Conservation (phyloP, 2,113 vertebrate species). For the Mesitornis unicolor region DNA sequence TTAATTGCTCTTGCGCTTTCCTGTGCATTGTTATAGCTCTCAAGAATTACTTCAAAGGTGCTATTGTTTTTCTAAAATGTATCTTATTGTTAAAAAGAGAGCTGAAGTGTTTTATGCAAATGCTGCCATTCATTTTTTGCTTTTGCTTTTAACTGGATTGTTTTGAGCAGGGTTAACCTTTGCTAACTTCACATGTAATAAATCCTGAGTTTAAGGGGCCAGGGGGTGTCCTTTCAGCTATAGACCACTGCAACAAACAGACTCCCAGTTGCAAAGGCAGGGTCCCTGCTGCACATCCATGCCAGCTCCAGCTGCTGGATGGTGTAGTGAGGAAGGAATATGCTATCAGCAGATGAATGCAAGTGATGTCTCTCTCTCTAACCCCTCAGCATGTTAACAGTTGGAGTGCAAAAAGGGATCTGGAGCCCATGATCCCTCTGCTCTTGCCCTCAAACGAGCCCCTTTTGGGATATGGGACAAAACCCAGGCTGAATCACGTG, state of each 20-base stretch:
- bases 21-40: background rate
- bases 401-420: background rate
- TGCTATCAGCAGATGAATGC: background rate
- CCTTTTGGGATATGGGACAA: background rate
- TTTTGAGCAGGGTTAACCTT: background rate
- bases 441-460: background rate
- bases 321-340: background rate
- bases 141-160: background rate
- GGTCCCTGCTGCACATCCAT: accelerated
- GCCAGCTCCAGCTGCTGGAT: background rate
- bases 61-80: background rate
- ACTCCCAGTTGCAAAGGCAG: background rate
- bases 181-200: background rate
- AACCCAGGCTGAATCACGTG: accelerated
- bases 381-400: background rate
- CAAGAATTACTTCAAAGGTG: background rate
- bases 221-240: background rate
- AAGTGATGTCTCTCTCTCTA: background rate
- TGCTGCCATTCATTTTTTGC: background rate
- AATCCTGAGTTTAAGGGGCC: background rate
- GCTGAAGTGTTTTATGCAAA: slow-evolving; percentile 14
- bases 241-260: background rate
- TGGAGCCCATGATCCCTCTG: background rate
- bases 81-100: background rate
- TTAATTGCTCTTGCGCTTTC: slow-evolving; percentile 10